phyloP scores from a whole-genome alignment of 2,113 vertebrate genomes.

The Apaloderma vittatum region DNA sequence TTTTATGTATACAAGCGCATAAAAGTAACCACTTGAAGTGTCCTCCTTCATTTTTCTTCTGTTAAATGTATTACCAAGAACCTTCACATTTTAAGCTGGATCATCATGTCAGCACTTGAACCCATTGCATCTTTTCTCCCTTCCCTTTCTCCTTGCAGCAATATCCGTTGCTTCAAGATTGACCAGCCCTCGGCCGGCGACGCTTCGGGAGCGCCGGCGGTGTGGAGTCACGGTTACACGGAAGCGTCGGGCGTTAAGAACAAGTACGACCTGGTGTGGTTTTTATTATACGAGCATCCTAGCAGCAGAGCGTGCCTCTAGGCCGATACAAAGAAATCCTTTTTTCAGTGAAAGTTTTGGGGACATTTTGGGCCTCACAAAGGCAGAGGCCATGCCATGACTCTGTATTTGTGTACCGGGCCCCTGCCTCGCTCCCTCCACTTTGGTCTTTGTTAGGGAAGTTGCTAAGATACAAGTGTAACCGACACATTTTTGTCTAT shows the following conservation, averaged over 20 bases:
- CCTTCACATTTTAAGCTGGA: neutral
- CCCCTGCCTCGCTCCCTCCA: neutral
- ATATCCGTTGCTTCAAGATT: slow-evolving; percentile 97
- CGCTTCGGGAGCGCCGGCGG: slow-evolving; percentile 89
- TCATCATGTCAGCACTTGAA: neutral
- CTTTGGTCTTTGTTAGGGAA: slow-evolving; percentile 38
- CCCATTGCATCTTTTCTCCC: neutral
- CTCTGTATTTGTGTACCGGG: neutral
- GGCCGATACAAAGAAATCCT: neutral
- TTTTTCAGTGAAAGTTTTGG: neutral
- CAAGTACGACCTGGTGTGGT: slow-evolving; percentile 83
- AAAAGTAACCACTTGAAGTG: neutral
- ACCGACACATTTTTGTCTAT: slow-evolving; percentile 33
- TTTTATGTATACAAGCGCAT: neutral
- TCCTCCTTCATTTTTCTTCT: neutral
- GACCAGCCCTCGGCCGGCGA: slow-evolving; percentile 92
- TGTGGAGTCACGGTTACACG: slow-evolving; percentile 97
- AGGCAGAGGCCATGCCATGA: neutral
- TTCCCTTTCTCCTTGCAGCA: slow-evolving; percentile 79
- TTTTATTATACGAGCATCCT: accelerated
- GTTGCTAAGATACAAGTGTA: slow-evolving; percentile 76
- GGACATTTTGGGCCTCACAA: neutral
- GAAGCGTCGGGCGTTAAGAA: slow-evolving; percentile 96
- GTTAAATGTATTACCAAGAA: neutral
- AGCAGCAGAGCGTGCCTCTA: neutral